Evolutionary conservation across 2,888 invertebrate species (phyloP).

Genomic region (Theretra japonica): DNA sequence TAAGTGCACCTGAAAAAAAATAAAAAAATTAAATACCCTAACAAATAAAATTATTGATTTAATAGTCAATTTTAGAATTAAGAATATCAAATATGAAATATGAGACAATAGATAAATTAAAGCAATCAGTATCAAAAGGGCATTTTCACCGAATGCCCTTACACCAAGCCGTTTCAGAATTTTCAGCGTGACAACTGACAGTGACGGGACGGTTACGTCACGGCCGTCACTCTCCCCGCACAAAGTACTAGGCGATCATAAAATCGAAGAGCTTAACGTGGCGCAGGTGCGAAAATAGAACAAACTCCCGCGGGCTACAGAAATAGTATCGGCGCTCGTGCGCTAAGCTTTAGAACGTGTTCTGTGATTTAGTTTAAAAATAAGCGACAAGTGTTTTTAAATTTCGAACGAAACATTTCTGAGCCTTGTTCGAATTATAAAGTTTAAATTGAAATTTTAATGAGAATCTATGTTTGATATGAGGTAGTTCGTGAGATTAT

Average conservation of each 20-base stretch:
- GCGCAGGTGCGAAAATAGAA: constrained; percentile 75
- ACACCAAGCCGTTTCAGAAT: not conserved
- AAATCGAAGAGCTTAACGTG: constrained; percentile 52
- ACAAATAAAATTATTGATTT: no score
- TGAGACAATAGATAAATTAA: not conserved
- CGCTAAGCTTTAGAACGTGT: constrained; percentile 45
- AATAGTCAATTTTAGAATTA: no score
- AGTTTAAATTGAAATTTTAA: not conserved
- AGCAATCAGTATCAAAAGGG: not conserved
- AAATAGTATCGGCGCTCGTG: constrained; percentile 62
- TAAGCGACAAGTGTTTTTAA: not conserved
- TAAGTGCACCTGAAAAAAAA: no score
- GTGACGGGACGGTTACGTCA: constrained; percentile 80
- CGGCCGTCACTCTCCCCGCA: constrained; percentile 70
- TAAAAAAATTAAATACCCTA: no score
- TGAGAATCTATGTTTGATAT: not conserved
- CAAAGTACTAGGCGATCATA: constrained; percentile 75
- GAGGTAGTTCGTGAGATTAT: not conserved
- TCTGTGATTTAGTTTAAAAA: constrained; percentile 1
- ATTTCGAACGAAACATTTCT: not conserved
- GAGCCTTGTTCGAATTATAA: not conserved
- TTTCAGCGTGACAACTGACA: constrained; percentile 46
- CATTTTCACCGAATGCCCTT: no score
- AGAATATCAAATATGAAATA: no score
- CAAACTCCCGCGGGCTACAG: constrained; percentile 63